Evolutionary conservation across 2,888 invertebrate genomes (phyloP), one percentile per base, ranked within the genome.

Genomic region (Sepiola atlantica): DNA sequence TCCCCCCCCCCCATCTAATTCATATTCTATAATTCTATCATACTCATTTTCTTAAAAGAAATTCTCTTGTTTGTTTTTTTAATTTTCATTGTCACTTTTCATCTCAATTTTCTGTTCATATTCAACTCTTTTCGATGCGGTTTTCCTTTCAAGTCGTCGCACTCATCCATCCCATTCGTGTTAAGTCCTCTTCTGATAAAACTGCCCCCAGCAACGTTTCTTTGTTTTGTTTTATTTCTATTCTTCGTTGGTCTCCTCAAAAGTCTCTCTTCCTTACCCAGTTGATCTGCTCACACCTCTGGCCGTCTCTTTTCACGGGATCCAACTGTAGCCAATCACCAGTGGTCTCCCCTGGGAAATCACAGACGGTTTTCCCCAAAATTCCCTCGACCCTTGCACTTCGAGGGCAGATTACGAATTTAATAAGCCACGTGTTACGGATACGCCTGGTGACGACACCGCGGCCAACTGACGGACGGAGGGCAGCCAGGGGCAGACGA

Each of bases 281-380:
- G 32, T 77, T 32, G 77, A 77, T 77, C 77, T 18, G 77, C 32
- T 77, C 77, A n/a, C 77, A 77, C 77, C 77, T 77, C 77, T 77
- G 77, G 77, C n/a, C 77, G n/a, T 77, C 77, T 77, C 77, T 77
- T 77, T 77, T n/a, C 77, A 77, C 77, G n/a, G 77, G 77, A 77
- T 77, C 12, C 77, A 77, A 77, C 77, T 77, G n/a, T 77, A 77
- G 77, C 77, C 77, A 77, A 77, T 77, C 77, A 77, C 77, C 77
- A 77, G 77, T 77, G n/a, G 32, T 12, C 77, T 77, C 77, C 77
- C 77, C 32, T 77, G 77, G 77, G 77, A 77, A 77, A 77, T 77
- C 77, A 77, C 77, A 77, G 77, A n/a, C 77, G 77, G 77, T n/a
- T 32, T 77, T 77, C 77, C 16, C 77, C n/a, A 2, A 77, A 77